Evolutionary conservation across 2,888 invertebrate species (phyloP), one percentile per base, ranked within the genome.

Genomic region (Dasypogon diadema): DNA sequence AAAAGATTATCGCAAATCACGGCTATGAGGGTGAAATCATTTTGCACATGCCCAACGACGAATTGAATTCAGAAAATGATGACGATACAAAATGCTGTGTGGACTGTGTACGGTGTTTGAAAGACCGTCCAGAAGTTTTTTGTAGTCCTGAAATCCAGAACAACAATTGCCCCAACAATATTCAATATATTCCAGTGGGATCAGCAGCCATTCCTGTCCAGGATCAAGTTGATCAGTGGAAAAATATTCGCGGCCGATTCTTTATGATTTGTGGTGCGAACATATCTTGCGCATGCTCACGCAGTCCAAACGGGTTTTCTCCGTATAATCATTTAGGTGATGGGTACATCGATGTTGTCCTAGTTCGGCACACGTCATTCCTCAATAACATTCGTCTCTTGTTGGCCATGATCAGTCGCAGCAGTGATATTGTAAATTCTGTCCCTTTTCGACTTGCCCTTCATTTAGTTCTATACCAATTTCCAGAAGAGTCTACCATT

Each of bases 311-410:
- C 81, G 95, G 95, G 56, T 91, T 93, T 80, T 92, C 94, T 55
- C 93, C 93, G 1, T 90, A 89, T 81, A 91, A 92, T 83, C 94
- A 95, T 84, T 87, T 94, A 46, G 93, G 94, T 0, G 93, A 95
- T 84, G 95, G 95, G 26, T 91, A 90, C 82, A 87, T 93, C 76
- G 93, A 95, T 85, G 87, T 95, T 79, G 91, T 94, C 78, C 84
- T 95, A 48, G 91, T 94, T 42, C 89, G 89, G 55, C 91, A 92
- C 81, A 92, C 93, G 18, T 90, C 92, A 18, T 83, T 93, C 75
- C 82, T 92, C 46, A 91, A 93, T 82, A 93, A 92, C 83, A 84
- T 94, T 54, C 88, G 90, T 77, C 89, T 94, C 82, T 86, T 94
- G 60, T 83, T 91, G 30, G 87, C 91, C 78, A 87, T 91, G 63